A percentile compares a stretch with the other conserved stretches of the same genome.
Evolutionary conservation across 2,888 invertebrate species (phyloP).

Genomic region (Melipona bicolor): DNA sequence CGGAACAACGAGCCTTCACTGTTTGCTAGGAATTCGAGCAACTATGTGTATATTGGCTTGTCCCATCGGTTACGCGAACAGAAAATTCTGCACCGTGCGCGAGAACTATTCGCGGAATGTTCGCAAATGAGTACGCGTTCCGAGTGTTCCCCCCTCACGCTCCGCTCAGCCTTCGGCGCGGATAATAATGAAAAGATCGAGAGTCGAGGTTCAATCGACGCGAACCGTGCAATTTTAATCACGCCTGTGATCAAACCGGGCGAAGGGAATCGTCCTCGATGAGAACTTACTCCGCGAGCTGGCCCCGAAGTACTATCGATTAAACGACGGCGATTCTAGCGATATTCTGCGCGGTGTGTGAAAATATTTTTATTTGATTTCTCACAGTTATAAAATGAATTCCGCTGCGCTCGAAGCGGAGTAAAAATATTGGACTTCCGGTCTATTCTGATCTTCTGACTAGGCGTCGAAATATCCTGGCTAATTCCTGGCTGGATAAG

Average conservation of each 20-base stretch:
- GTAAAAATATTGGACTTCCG: too few species aligned
- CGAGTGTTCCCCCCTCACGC: neutral
- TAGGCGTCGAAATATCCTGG: too few species aligned
- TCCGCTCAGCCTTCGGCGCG: neutral
- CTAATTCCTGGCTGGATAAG: too few species aligned
- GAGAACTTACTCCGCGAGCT: neutral
- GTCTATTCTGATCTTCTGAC: too few species aligned
- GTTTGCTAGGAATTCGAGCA: neutral
- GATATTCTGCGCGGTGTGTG: too few species aligned
- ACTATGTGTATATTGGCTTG: neutral
- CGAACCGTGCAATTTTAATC: constrained; percentile 29
- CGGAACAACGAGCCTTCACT: constrained; percentile 6
- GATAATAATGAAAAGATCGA: constrained; percentile 31
- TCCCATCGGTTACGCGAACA: neutral
- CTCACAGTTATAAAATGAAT: too few species aligned
- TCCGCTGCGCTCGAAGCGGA: too few species aligned
- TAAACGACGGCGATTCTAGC: neutral
- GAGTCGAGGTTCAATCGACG: constrained; percentile 23
- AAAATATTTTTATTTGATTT: too few species aligned
- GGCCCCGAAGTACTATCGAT: neutral
- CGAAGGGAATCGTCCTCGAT: neutral
- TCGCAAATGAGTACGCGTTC: neutral
- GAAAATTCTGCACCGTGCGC: neutral
- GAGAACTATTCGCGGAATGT: constrained; percentile 1
- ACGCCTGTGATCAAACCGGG: neutral